phyloP scores from a whole-genome alignment of 2,797 vertebrate genomes.

The Gobionotothen gibberifrons region DNA sequence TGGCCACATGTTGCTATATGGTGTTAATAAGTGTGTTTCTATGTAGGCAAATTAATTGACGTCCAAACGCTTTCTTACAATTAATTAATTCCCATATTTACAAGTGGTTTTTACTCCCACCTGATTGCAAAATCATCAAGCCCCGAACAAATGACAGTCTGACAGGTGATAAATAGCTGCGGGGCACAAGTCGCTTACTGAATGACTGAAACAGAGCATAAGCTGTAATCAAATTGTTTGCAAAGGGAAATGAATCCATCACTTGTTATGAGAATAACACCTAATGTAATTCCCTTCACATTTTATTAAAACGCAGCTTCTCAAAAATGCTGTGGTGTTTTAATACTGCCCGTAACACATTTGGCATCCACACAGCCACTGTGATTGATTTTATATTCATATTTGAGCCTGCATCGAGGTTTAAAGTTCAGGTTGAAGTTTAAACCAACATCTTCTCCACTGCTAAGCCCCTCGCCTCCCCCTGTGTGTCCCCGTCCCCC shows the following conservation, averaged over 20 bases:
- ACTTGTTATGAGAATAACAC: conserved; percentile 11
- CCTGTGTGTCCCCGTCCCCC: background rate
- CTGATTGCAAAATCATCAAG: conserved; percentile 27
- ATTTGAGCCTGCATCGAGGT: background rate
- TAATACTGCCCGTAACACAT: background rate
- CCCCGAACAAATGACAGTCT: background rate
- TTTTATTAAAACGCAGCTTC: conserved; percentile 1
- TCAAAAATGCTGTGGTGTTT: background rate
- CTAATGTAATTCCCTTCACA: background rate
- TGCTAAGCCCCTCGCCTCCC: background rate
- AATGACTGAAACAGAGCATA: conserved; percentile 32
- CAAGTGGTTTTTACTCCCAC: conserved; percentile 11
- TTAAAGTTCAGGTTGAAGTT: conserved; percentile 35
- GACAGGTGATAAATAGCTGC: conserved; percentile 35
- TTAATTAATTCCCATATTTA: background rate
- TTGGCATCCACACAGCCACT: background rate
- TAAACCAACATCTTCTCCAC: conserved; percentile 10
- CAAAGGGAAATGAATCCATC: conserved; percentile 30
- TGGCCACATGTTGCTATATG: background rate
- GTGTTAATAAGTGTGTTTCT: background rate
- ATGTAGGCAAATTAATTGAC: background rate
- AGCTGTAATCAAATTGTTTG: conserved; percentile 42
- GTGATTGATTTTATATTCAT: background rate
- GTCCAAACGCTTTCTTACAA: background rate
- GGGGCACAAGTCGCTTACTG: conserved; percentile 27